Evolutionary conservation across 92 coral and sea anemone species (phyloP), one percentile per base, ranked within the genome.

Genomic region (Diadumene lineata): DNA sequence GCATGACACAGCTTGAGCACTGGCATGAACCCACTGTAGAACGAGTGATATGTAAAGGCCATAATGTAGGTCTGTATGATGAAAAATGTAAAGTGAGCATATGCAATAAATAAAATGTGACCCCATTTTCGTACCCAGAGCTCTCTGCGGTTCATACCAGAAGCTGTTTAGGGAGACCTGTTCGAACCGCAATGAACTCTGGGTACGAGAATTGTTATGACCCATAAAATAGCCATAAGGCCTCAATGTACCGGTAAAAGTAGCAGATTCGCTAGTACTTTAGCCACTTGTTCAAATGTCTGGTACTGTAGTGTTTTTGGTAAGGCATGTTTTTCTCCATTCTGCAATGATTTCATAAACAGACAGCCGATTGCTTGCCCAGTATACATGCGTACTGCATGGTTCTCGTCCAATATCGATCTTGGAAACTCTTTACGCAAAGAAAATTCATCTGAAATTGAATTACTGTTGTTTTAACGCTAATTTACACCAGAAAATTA

Each of bases 341-440:
- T 51, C 50, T 90, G 48, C 38, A 57, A 70, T 38, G 75, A 67
- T 64, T 80, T 83, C 34, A 89, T 62, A 68, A 94, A 96, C 18
- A 96, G 82, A 88, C 80, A 83, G 18, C 86, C 83, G 44, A 96
- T 77, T 23, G 99, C 91, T 58, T 83, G 81, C 15, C 92, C 94
- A 90, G 86, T 85, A 64, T 74, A 81, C 97, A 86, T 89, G 66
- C 99, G 90, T 44, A 96, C 84, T 63, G 86, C 48, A 48, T 89
- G 99, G 64, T 96, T 96, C 34, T 83, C 78, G 78, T 96, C 97
- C 34, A 69, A 78, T 22, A 96, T 85, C n/a, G 89, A 90, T 51
- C 77, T 73, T 1, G 99, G 86, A 34, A 92, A 92, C 67, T 84
- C 97, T 31, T 55, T 68, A 18, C 76, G 63, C 60, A 91, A 61